Conservation (phyloP, 2,797 vertebrate genomes). For the Xerus rutilus region DNA sequence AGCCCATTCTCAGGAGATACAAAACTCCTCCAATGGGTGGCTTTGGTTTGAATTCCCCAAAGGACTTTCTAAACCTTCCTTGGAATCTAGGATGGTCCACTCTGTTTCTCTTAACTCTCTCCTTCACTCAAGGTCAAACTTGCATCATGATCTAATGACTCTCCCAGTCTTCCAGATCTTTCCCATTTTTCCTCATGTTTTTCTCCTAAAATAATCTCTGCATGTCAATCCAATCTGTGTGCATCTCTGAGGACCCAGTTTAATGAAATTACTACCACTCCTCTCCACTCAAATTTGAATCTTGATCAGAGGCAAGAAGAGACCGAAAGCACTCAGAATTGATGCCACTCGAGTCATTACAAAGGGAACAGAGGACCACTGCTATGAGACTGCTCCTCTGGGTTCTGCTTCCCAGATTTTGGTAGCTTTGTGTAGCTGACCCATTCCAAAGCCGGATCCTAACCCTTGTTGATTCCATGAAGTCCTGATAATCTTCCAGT, state of each 20-base stretch:
- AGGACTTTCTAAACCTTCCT: neutral
- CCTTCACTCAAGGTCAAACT: neutral
- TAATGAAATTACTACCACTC: too few relatives aligned
- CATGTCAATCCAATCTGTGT: neutral
- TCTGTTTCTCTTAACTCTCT: neutral
- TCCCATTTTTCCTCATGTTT: neutral
- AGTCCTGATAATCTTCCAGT: neutral
- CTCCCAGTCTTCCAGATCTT: neutral
- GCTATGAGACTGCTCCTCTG: neutral
- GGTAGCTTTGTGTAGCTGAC: neutral
- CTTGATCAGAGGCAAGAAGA: neutral
- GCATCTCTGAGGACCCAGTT: neutral
- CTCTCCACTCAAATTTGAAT: neutral
- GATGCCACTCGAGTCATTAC: neutral
- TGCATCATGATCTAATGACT: neutral
- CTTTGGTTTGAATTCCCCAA: neutral
- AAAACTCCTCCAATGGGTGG: neutral
- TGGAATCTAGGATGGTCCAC: neutral
- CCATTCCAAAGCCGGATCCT: neutral
- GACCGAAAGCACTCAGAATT: neutral
- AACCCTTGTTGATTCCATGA: neutral
- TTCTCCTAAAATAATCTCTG: neutral
- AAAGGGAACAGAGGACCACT: neutral
- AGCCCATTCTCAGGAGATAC: neutral
- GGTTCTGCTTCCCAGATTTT: neutral